These are phyloP conservation scores for Gallinago paraguaiae DNA, from an alignment of 2,113 vertebrate genomes.

Conservation along the genomic window DNA sequence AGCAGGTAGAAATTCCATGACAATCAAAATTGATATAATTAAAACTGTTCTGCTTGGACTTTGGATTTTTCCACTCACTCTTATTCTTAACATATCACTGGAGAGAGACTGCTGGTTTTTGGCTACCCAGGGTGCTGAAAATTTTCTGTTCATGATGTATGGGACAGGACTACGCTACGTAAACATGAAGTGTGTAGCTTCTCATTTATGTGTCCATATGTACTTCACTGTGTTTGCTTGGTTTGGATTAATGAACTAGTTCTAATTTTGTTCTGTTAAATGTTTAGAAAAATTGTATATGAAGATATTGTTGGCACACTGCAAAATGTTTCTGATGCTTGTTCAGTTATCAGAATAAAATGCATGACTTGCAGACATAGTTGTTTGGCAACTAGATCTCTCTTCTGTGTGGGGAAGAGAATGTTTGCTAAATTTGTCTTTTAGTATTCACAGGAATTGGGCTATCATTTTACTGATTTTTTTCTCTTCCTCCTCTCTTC, in stretches of 20 bases:
- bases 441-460: neutral
- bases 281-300: neutral
- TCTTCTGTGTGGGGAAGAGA: neutral
- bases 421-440: neutral
- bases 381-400: neutral
- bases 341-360: neutral
- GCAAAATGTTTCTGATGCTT: neutral
- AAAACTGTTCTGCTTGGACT: neutral
- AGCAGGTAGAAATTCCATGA: neutral
- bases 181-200: neutral
- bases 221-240: neutral
- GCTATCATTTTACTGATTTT: conserved; percentile 27
- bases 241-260: neutral
- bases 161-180: neutral
- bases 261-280: neutral
- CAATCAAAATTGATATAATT: neutral
- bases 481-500: conserved; percentile 4
- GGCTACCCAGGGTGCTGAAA: neutral
- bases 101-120: neutral
- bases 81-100: neutral
- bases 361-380: neutral
- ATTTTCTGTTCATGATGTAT: neutral
- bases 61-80: neutral
- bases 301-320: neutral
- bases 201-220: neutral